These are phyloP conservation scores for Apistogramma diplotaenia DNA, from an alignment of 2,113 vertebrate genomes.

Conservation along the genomic window DNA sequence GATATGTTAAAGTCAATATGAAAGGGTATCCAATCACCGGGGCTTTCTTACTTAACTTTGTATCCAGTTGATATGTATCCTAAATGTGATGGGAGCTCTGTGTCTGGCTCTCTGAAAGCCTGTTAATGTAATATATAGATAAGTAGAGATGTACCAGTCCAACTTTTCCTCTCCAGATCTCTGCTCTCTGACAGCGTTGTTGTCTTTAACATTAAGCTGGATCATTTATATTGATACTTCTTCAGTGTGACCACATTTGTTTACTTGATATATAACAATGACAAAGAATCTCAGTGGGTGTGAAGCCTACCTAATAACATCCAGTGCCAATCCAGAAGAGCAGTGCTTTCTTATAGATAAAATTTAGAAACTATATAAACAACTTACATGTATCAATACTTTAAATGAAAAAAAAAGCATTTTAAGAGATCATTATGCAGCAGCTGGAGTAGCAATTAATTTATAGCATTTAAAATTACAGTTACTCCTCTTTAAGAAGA, in stretches of 20 bases:
- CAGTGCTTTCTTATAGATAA: not conserved
- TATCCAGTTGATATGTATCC: not conserved
- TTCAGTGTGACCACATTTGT: not conserved
- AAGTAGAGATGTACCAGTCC: not conserved
- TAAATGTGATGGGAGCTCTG: too few species aligned
- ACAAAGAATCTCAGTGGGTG: not conserved
- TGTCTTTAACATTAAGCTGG: not conserved
- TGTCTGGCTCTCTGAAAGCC: not conserved
- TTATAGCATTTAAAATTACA: not conserved
- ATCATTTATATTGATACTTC: not conserved
- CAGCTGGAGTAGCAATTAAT: not conserved
- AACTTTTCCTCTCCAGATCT: not conserved
- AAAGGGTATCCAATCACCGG: not conserved
- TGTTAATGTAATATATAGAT: not conserved
- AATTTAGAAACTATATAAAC: not conserved
- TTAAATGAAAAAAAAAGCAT: not conserved
- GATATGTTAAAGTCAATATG: not conserved
- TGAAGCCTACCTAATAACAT: not conserved
- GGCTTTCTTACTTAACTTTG: not conserved
- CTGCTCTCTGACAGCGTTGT: not conserved
- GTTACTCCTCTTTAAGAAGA: not conserved
- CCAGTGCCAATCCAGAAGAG: not conserved
- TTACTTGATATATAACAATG: not conserved
- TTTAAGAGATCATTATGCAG: not conserved
- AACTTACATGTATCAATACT: not conserved